Percentiles rank a stretch among this genome's conserved stretches.
phyloP scores from a whole-genome alignment of 2,888 invertebrate genomes.

The Acleris sparsana region DNA sequence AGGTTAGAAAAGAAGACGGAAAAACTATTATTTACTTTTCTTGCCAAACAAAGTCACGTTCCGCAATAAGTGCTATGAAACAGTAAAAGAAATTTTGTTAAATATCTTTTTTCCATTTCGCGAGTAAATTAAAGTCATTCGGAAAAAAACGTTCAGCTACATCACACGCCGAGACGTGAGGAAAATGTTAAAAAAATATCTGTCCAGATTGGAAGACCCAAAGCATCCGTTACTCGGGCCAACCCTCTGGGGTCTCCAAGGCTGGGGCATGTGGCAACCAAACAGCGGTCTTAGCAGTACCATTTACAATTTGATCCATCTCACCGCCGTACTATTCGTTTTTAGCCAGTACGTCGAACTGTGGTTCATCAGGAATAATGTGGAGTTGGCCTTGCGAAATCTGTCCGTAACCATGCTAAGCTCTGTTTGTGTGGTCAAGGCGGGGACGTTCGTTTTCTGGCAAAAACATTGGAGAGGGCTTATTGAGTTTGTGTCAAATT shows the following conservation, averaged over 20 bases:
- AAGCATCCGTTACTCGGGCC: slow-evolving; percentile 58
- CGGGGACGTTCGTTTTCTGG: slow-evolving; percentile 61
- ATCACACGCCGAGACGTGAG: slow-evolving; percentile 33
- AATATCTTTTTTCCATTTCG: slow-evolving; percentile 15
- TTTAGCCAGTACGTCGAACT: slow-evolving; percentile 68
- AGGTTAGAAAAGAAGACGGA: no score
- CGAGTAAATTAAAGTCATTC: slow-evolving; percentile 33
- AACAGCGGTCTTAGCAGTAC: slow-evolving; percentile 41
- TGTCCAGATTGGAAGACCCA: slow-evolving; percentile 47
- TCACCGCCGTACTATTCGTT: slow-evolving; percentile 56
- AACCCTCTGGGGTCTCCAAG: slow-evolving; percentile 54
- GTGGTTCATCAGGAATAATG: slow-evolving; percentile 57
- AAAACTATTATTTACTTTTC: background rate
- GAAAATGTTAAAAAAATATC: slow-evolving; percentile 37
- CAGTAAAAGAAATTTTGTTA: slow-evolving; percentile 21
- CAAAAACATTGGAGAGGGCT: slow-evolving; percentile 60
- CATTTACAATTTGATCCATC: slow-evolving; percentile 54
- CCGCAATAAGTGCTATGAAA: slow-evolving; percentile 10
- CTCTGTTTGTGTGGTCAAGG: slow-evolving; percentile 64
- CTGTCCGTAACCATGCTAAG: slow-evolving; percentile 68
- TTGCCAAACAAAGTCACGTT: slow-evolving; percentile 17
- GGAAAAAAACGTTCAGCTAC: slow-evolving; percentile 28
- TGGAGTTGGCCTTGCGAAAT: slow-evolving; percentile 63
- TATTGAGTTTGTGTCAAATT: slow-evolving; percentile 55
- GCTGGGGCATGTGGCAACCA: slow-evolving; percentile 63